A percentile compares a stretch with the other conserved stretches of the same genome.
These are phyloP conservation scores for Diachrysia chrysitis DNA, from an alignment of 2,888 invertebrate species.

Conservation along the genomic window DNA sequence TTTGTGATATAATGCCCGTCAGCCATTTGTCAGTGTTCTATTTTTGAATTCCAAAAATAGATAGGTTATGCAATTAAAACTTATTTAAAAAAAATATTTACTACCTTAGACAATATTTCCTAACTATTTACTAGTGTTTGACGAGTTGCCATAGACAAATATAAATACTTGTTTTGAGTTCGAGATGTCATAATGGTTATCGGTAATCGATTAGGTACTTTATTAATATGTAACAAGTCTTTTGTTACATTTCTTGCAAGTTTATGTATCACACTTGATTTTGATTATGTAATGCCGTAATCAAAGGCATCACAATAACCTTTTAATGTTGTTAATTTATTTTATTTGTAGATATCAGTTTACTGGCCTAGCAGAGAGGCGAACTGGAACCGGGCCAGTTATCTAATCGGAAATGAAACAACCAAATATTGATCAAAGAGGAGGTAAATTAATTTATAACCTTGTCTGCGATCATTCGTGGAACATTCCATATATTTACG, in stretches of 20 bases:
- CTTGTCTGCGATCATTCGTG: slow-evolving; percentile 6
- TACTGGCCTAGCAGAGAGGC: slow-evolving; percentile 53
- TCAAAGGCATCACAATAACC: background rate
- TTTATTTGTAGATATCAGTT: no score
- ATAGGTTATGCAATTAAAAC: no score
- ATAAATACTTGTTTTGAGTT: background rate
- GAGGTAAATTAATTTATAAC: slow-evolving; percentile 37
- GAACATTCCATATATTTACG: slow-evolving; percentile 19
- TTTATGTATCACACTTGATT: no score
- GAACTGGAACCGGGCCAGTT: slow-evolving; percentile 66
- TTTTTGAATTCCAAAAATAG: background rate
- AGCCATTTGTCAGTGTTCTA: background rate
- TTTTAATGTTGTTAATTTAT: background rate
- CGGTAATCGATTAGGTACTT: no score
- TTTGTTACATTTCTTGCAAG: background rate
- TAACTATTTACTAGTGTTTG: no score
- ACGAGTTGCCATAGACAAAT: no score
- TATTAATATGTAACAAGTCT: no score
- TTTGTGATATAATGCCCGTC: background rate
- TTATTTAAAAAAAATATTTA: no score
- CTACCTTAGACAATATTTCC: no score
- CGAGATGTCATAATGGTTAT: no score
- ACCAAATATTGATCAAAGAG: slow-evolving; percentile 55
- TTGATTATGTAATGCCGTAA: no score
- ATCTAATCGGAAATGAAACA: slow-evolving; percentile 65